Evolutionary conservation across 2,113 vertebrate species (phyloP).

Genomic region (Calyptommatus sinebrachiatus): DNA sequence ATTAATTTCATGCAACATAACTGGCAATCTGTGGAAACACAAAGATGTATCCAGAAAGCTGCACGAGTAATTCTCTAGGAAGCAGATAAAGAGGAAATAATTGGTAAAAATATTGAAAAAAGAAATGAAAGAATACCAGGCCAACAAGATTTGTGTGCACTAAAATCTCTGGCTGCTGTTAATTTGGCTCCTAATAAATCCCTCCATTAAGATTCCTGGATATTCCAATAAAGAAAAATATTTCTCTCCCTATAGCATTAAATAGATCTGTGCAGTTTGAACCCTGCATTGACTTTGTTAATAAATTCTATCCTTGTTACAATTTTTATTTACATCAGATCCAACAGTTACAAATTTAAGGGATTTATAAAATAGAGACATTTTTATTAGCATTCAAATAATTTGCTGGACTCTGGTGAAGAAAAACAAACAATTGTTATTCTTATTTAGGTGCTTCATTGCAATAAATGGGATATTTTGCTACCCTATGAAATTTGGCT

Average conservation of each 20-base stretch:
- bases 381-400: background rate
- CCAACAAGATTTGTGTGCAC: conserved; percentile 15
- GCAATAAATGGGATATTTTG: background rate
- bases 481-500: background rate
- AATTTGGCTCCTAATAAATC: background rate
- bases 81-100: background rate
- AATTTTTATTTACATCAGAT: conserved; percentile 17
- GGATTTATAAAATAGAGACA: conserved; percentile 7
- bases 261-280: conserved; percentile 8
- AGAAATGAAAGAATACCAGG: conserved; percentile 1
- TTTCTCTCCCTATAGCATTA: background rate
- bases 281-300: conserved; percentile 16
- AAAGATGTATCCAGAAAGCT: conserved; percentile 22
- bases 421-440: background rate
- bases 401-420: conserved; percentile 6
- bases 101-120: background rate
- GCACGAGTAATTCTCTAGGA: conserved; percentile 10
- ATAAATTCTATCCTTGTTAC: conserved; percentile 2
- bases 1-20: conserved; percentile 1
- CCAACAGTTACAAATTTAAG: conserved; percentile 22
- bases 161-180: conserved; percentile 3
- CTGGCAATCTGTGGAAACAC: background rate
- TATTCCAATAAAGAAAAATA: background rate
- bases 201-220: background rate
- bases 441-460: background rate